Conservation (phyloP, 1,140 invertebrate genomes). For the Drosophila bifasciata region DNA sequence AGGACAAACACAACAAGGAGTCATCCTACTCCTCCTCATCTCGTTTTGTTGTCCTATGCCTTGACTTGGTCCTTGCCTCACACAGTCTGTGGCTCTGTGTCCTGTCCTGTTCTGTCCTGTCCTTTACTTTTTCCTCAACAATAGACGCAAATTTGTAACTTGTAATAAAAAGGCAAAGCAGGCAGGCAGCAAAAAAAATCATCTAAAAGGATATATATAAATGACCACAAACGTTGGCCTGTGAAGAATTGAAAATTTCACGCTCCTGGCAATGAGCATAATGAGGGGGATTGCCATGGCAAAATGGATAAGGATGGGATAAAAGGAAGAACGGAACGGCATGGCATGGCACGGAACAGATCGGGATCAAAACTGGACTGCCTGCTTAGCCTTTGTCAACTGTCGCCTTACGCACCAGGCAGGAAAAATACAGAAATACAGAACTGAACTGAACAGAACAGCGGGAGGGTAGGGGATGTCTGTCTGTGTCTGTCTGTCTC, state of each 20-base stretch:
- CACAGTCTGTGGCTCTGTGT: neutral
- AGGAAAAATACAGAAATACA: slow-evolving; percentile 21
- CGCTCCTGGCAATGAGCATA: slow-evolving; percentile 68
- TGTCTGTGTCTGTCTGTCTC: too few relatives aligned
- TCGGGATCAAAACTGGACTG: slow-evolving; percentile 45
- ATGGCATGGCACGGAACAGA: neutral
- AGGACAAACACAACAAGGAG: slow-evolving; percentile 54
- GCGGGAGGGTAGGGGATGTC: slow-evolving; percentile 15
- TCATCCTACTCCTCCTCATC: slow-evolving; percentile 50
- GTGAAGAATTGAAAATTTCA: slow-evolving; percentile 79
- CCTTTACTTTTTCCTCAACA: slow-evolving; percentile 38
- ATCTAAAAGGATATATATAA: slow-evolving; percentile 34
- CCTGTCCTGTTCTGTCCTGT: neutral
- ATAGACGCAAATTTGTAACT: slow-evolving; percentile 80
- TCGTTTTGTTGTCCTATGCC: too few relatives aligned
- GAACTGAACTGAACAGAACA: slow-evolving; percentile 54
- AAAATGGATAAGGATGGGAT: slow-evolving; percentile 12
- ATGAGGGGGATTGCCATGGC: slow-evolving; percentile 67
- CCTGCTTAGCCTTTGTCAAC: slow-evolving; percentile 79
- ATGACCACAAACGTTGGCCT: slow-evolving; percentile 72
- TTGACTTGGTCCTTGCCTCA: too few relatives aligned
- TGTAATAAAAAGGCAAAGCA: slow-evolving; percentile 71
- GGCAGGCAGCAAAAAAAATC: slow-evolving; percentile 17
- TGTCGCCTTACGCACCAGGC: slow-evolving; percentile 67
- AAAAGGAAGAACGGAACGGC: neutral